These are phyloP conservation scores for Solen grandis DNA, from an alignment of 1,140 invertebrate species.

Conservation along the genomic window DNA sequence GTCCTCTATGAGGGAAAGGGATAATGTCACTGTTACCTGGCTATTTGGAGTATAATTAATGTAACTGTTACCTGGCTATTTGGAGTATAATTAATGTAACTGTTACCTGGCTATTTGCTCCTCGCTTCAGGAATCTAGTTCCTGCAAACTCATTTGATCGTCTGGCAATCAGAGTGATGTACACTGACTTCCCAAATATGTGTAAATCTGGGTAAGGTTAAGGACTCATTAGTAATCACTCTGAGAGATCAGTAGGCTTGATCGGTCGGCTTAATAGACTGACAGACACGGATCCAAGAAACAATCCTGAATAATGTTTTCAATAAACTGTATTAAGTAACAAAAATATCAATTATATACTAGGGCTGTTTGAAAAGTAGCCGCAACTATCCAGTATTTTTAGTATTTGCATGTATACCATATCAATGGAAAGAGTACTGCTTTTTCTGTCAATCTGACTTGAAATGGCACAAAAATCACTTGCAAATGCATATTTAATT, in stretches of 20 bases:
- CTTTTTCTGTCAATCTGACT: no score
- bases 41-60: no score
- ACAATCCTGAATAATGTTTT: neutral
- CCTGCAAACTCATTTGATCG: slow-evolving; percentile 95
- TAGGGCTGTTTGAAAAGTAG: neutral
- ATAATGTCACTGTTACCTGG: no score
- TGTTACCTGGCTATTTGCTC: slow-evolving; percentile 91
- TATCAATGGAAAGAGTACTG: no score
- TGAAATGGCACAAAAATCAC: no score
- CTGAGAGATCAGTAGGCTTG: neutral
- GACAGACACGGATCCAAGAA: neutral
- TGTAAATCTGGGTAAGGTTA: slow-evolving; percentile 87
- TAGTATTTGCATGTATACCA: no score
- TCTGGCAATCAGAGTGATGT: slow-evolving; percentile 95
- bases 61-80: neutral
- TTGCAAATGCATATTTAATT: no score
- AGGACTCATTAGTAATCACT: slow-evolving; percentile 12
- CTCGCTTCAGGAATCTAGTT: slow-evolving; percentile 97
- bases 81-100: no score
- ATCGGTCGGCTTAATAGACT: neutral
- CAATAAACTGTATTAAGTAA: neutral
- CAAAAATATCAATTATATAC: neutral
- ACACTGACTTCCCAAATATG: slow-evolving; percentile 94
- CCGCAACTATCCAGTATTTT: no score
- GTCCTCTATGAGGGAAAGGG: no score